These are phyloP conservation scores for Pseudonaja textilis DNA, from an alignment of 2,113 vertebrate genomes.

Conservation along the genomic window DNA sequence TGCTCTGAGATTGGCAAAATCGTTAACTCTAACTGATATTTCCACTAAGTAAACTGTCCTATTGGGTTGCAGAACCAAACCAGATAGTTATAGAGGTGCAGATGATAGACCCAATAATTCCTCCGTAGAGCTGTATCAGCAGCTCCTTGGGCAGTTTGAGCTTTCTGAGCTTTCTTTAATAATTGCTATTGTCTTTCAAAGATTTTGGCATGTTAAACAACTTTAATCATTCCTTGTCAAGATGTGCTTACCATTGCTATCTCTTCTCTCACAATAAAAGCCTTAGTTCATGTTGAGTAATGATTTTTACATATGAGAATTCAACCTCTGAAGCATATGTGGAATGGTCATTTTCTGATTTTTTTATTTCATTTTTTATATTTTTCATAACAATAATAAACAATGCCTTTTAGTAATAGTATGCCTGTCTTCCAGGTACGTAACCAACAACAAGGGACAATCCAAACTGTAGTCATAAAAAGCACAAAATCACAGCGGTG, in stretches of 20 bases:
- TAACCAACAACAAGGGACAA: background rate
- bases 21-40: background rate
- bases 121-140: no score
- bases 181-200: background rate
- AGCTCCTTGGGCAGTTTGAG: no score
- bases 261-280: background rate
- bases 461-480: background rate
- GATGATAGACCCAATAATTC: no score
- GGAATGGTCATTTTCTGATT: background rate
- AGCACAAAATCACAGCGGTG: background rate
- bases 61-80: no score
- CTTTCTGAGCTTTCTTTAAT: background rate
- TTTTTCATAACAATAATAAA: background rate
- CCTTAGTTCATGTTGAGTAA: background rate
- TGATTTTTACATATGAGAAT: background rate
- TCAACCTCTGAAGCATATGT: background rate
- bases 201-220: constrained; percentile 9
- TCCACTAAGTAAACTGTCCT: background rate
- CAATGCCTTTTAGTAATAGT: background rate
- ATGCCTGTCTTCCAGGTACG: background rate
- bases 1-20: constrained; percentile 3
- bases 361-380: background rate
- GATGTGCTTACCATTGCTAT: background rate
- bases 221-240: background rate
- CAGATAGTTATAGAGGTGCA: no score